These are phyloP conservation scores for Malurus melanocephalus DNA, from an alignment of 2,113 vertebrate genomes.

Conservation along the genomic window DNA sequence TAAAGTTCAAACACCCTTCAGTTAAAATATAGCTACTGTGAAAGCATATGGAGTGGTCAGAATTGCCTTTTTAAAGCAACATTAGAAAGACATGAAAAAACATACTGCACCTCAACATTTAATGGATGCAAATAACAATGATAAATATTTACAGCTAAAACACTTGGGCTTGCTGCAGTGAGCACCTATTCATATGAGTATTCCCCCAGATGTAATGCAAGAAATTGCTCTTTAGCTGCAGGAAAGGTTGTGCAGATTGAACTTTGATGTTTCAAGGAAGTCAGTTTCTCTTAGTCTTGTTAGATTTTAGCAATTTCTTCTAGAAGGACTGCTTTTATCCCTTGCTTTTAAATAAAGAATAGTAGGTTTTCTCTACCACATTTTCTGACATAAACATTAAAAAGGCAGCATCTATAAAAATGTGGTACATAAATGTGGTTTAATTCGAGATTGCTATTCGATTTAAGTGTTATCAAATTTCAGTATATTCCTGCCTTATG, in stretches of 20 bases:
- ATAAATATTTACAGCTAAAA: neutral
- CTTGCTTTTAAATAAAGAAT: slow-evolving; percentile 43
- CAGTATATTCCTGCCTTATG: slow-evolving; percentile 71
- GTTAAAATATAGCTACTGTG: neutral
- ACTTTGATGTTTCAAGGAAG: neutral
- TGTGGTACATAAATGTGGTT: slow-evolving; percentile 49
- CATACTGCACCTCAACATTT: neutral
- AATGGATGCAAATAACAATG: neutral
- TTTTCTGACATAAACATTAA: slow-evolving; percentile 55
- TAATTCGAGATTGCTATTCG: slow-evolving; percentile 66
- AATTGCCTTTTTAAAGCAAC: neutral
- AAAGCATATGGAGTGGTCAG: neutral
- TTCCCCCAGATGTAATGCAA: neutral
- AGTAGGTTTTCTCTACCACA: slow-evolving; percentile 25
- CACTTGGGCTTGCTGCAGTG: neutral
- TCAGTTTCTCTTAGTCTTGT: neutral
- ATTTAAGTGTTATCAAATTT: slow-evolving; percentile 71
- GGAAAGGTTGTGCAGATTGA: neutral
- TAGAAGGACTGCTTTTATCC: slow-evolving; percentile 10
- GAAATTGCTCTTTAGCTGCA: neutral
- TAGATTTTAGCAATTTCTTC: slow-evolving; percentile 11
- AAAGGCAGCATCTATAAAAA: slow-evolving; percentile 51
- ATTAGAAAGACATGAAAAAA: neutral
- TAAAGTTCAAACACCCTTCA: neutral
- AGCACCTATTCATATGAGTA: neutral